Percentiles rank a stretch among this genome's conserved stretches.
Conservation (phyloP, 1,140 invertebrate species). For the Caenorhabditis briggsae region DNA sequence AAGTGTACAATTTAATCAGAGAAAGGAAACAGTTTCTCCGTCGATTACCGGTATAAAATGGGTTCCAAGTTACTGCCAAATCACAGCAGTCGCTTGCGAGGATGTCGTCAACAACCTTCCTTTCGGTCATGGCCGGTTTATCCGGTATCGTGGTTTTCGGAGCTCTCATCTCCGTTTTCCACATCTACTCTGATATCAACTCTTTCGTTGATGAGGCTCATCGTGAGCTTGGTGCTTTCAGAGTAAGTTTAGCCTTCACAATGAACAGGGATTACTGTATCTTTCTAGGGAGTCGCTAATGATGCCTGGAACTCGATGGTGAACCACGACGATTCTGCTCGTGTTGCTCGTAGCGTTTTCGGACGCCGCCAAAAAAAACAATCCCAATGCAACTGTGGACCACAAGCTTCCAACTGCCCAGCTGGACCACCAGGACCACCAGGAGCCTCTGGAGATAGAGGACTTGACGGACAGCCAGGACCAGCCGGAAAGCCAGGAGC, state of each 20-base stretch:
- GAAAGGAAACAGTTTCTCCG: conserved; percentile 19
- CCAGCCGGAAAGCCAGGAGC: conserved; percentile 22
- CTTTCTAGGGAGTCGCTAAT: conserved; percentile 6
- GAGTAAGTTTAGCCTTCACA: background rate
- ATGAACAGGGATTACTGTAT: background rate
- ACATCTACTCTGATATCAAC: conserved; percentile 53
- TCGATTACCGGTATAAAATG: conserved; percentile 24
- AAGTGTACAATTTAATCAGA: conserved; percentile 44
- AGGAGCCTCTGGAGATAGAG: conserved; percentile 50
- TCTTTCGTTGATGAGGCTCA: conserved; percentile 56
- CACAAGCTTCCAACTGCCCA: conserved; percentile 55
- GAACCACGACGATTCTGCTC: conserved; percentile 25
- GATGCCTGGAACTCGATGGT: conserved; percentile 49
- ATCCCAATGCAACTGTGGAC: conserved; percentile 56
- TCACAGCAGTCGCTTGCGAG: conserved; percentile 41
- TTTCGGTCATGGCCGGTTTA: conserved; percentile 46
- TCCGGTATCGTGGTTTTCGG: conserved; percentile 43
- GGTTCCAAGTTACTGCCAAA: background rate
- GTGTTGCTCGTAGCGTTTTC: conserved; percentile 28
- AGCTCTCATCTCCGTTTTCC: conserved; percentile 31
- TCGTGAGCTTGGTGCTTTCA: conserved; percentile 50
- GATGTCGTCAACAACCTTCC: conserved; percentile 46
- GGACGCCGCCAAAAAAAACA: conserved; percentile 9
- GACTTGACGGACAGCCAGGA: conserved; percentile 56
- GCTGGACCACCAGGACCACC: conserved; percentile 57